Percentiles rank a stretch among this genome's conserved stretches.
These are phyloP conservation scores for Pionites leucogaster DNA, from an alignment of 2,113 vertebrate species.

Conservation along the genomic window DNA sequence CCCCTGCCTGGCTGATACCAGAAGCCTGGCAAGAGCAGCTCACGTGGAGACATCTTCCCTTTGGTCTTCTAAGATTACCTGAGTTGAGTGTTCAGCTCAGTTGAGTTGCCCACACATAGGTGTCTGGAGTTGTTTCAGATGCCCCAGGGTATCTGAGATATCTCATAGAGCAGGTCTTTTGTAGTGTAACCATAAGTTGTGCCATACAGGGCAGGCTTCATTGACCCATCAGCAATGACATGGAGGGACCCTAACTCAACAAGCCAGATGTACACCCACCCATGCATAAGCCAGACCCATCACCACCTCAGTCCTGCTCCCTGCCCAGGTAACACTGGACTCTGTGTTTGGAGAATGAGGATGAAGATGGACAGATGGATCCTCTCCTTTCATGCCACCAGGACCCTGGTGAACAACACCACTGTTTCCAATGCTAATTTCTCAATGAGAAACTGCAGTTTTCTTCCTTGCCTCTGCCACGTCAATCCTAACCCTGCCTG, in stretches of 20 bases:
- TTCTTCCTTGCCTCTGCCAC: not conserved
- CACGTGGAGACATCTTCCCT: not conserved
- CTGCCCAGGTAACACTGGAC: not conserved
- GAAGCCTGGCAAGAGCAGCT: not conserved
- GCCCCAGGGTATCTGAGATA: not conserved
- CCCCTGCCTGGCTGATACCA: not conserved
- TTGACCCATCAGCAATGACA: too few species aligned
- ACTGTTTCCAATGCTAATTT: not conserved
- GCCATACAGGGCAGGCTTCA: too few species aligned
- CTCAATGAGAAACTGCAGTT: not conserved
- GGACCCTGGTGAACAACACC: rapidly evolving
- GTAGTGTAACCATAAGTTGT: not conserved
- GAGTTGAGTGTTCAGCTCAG: not conserved
- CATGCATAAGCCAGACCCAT: rapidly evolving
- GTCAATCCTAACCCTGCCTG: not conserved
- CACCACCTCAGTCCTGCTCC: not conserved
- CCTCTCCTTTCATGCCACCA: not conserved
- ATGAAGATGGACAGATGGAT: not conserved
- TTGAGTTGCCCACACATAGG: not conserved
- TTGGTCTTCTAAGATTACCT: not conserved
- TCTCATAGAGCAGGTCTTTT: not conserved
- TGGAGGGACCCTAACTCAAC: not conserved
- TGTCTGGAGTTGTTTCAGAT: not conserved
- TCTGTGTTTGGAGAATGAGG: not conserved
- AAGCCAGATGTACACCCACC: rapidly evolving